Conservation (phyloP, 1,140 invertebrate genomes). For the Neocloeon triangulifer region DNA sequence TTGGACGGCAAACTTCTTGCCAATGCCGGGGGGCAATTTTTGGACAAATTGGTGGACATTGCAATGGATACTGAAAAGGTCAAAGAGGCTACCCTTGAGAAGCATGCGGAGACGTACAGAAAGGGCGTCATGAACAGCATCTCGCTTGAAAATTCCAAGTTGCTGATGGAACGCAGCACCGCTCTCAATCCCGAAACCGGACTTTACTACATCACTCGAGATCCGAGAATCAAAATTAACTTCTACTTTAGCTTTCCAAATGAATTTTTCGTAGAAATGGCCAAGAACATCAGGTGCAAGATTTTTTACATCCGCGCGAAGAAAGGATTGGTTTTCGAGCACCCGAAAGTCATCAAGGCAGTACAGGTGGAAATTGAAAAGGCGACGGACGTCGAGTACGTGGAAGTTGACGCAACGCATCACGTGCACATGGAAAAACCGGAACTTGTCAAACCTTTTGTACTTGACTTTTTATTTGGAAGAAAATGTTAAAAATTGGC, state of each 20-base stretch:
- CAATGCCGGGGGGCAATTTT: slow-evolving; percentile 12
- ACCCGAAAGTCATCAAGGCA: neutral
- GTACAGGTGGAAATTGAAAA: slow-evolving; percentile 2
- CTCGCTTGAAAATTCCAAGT: slow-evolving; percentile 25
- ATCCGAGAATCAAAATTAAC: slow-evolving; percentile 25
- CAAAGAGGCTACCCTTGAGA: slow-evolving; percentile 32
- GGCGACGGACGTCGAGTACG: slow-evolving; percentile 8
- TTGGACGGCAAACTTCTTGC: slow-evolving; percentile 10
- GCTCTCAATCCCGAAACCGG: no score
- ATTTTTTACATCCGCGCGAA: slow-evolving; percentile 3
- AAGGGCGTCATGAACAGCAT: slow-evolving; percentile 23
- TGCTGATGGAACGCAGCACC: slow-evolving; percentile 28
- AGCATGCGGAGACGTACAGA: slow-evolving; percentile 28
- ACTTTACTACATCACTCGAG: slow-evolving; percentile 34
- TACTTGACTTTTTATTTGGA: neutral
- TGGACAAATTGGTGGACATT: slow-evolving; percentile 21
- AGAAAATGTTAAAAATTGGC: no score
- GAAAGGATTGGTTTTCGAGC: slow-evolving; percentile 2
- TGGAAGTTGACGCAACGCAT: slow-evolving; percentile 15
- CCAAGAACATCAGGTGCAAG: slow-evolving; percentile 9
- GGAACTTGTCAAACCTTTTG: neutral
- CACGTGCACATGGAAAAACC: slow-evolving; percentile 15
- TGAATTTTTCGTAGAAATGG: slow-evolving; percentile 23
- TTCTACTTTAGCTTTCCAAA: slow-evolving; percentile 21
- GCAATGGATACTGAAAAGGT: slow-evolving; percentile 17